Evolutionary conservation across 2,797 vertebrate species (phyloP).

Genomic region (Heteromormyrus szaboi): DNA sequence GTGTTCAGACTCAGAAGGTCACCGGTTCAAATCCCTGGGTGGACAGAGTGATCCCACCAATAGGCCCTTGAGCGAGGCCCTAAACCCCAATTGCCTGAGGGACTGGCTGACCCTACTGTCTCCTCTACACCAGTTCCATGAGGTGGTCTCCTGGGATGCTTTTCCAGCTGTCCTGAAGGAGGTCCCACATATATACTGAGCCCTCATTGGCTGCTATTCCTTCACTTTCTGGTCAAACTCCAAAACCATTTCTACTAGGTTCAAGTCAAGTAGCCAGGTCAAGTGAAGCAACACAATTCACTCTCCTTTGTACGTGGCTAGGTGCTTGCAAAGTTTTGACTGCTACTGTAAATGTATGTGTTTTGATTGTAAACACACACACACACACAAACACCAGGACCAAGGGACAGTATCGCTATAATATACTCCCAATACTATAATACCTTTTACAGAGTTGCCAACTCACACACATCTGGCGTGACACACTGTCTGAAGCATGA

Average conservation of each 20-base stretch:
- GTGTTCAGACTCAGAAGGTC: neutral
- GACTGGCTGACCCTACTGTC: neutral
- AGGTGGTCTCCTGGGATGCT: neutral
- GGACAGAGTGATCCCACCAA: neutral
- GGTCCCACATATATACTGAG: neutral
- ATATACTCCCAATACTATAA: neutral
- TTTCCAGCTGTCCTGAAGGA: neutral
- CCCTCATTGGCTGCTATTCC: neutral
- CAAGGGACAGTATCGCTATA: neutral
- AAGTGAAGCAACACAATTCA: neutral
- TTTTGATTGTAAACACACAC: neutral
- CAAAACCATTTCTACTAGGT: neutral
- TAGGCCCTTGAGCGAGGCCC: neutral
- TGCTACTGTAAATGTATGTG: neutral
- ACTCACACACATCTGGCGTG: neutral
- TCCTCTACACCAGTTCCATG: neutral
- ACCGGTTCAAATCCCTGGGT: neutral
- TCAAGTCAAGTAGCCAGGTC: neutral
- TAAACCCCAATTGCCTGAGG: neutral
- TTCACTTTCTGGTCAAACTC: neutral
- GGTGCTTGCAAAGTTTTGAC: neutral
- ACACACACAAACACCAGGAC: neutral
- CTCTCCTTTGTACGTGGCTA: neutral
- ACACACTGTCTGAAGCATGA: neutral
- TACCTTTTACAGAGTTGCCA: neutral